phyloP scores from a whole-genome alignment of 2,113 vertebrate species.

The Paracanthobrama guichenoti region DNA sequence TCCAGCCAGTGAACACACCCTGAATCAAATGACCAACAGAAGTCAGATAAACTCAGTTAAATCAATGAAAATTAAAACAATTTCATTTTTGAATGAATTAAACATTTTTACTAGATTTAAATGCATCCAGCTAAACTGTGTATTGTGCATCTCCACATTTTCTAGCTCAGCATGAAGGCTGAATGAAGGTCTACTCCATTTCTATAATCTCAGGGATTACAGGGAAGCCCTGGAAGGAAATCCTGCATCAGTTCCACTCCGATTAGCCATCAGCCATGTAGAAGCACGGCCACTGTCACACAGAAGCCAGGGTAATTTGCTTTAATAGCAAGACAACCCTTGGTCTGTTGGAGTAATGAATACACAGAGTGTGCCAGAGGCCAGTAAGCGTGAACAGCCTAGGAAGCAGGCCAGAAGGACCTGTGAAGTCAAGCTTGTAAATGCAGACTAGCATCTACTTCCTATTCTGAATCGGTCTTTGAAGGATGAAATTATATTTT shows the following conservation, averaged over 20 bases:
- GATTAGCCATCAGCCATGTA: constrained; percentile 61
- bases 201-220: constrained; percentile 33
- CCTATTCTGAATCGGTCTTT: constrained; percentile 26
- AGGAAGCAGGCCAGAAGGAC: constrained; percentile 48
- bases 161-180: neutral
- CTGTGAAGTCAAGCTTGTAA: constrained; percentile 24
- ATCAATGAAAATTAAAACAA: too few species aligned
- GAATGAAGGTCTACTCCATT: neutral
- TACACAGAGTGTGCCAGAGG: constrained; percentile 69
- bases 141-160: neutral
- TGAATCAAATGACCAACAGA: too few species aligned
- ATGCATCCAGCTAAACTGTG: neutral
- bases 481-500: constrained; percentile 48
- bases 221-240: constrained; percentile 62
- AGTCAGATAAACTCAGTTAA: too few species aligned
- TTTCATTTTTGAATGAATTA: too few species aligned
- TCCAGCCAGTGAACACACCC: too few species aligned
- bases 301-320: constrained; percentile 66
- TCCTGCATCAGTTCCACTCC: constrained; percentile 63
- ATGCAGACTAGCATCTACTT: constrained; percentile 22
- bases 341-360: constrained; percentile 73
- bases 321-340: constrained; percentile 69
- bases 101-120: neutral
- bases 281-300: constrained; percentile 69
- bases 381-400: constrained; percentile 64